Base-by-base conservation (phyloP, 2,888 invertebrate species). In the Teleiodes luculella region DNA sequence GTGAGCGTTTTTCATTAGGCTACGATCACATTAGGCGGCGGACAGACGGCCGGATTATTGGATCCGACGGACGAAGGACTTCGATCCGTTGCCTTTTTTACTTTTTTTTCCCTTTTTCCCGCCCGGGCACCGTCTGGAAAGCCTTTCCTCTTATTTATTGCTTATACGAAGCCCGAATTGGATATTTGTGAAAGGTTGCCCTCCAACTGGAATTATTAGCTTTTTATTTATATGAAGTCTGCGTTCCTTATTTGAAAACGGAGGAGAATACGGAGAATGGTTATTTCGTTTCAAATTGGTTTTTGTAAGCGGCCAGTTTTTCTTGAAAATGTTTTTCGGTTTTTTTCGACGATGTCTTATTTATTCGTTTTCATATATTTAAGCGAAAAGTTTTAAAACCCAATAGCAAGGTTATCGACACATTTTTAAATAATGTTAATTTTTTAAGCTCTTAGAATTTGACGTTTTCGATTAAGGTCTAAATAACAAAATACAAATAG, bases 81-180 rank as follows among this genome's bases (percentile, higher is more conserved):
- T 86, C 86, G 86, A 87, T 87, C 88, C 84, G 75, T 71, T 79
- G 78, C 80, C 79, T 80, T 83, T 86, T 86, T 83, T 74, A 63
- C 64, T 67, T 74, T 77, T 78, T 77, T 77, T 63, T 62, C 58
- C 56, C 55, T 65, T 75, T 72, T 72, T 76, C 70, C 62, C 72
- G 72, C 65, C 64, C 74, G 66, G 67, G 75, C 78, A 71, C 76
- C 82, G 87, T 87, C 88, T 87, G 86, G 87, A 76, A 87, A 86
- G 84, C 83, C 86, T 85, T 88, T 85, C 87, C 87, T 82, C 85
- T 87, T 89, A 89, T 89, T 89, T 89, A 89, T 89, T 88, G 88
- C 88, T 87, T 89, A 87, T 88, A 86, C 87, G 86, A 76, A 82
- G 75, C 78, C 78, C 80, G 85, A 87, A 88, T 87, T 85, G 87